phyloP scores from a whole-genome alignment of 2,888 invertebrate species.

The Trissoscelio sp. region DNA sequence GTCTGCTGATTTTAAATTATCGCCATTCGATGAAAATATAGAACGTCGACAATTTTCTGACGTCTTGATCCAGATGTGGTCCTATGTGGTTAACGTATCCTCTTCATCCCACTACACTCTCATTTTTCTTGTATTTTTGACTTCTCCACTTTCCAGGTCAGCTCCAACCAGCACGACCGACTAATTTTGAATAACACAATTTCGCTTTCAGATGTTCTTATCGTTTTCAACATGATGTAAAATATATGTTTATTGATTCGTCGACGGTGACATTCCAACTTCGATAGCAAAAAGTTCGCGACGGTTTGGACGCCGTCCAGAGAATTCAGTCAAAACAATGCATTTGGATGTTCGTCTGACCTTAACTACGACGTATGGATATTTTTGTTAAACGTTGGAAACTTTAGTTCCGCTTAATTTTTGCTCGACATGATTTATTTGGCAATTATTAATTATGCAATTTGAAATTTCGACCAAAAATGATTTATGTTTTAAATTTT shows the following conservation, averaged over 20 bases:
- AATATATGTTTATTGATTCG: conserved; percentile 50
- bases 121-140: background rate
- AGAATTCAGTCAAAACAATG: conserved; percentile 23
- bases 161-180: conserved; percentile 3
- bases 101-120: background rate
- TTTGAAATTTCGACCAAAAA: too few relatives aligned
- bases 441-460: too few relatives aligned
- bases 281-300: conserved; percentile 11
- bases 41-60: conserved; percentile 27
- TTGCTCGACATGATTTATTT: too few relatives aligned
- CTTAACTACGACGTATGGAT: background rate
- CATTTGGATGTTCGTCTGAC: conserved; percentile 26
- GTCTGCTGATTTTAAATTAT: conserved; percentile 35
- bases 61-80: background rate
- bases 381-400: background rate
- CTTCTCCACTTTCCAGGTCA: conserved; percentile 34
- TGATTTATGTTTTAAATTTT: too few relatives aligned
- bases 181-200: conserved; percentile 35
- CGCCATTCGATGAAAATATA: background rate
- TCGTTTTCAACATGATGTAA: background rate
- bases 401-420: background rate
- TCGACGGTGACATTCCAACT: conserved; percentile 28
- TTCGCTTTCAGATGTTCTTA: conserved; percentile 3
- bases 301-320: conserved; percentile 38
- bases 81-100: background rate